Percentiles rank a stretch among this genome's conserved stretches.
Conservation (phyloP, 1,140 invertebrate genomes). For the Aphelenchoides fujianensis region DNA sequence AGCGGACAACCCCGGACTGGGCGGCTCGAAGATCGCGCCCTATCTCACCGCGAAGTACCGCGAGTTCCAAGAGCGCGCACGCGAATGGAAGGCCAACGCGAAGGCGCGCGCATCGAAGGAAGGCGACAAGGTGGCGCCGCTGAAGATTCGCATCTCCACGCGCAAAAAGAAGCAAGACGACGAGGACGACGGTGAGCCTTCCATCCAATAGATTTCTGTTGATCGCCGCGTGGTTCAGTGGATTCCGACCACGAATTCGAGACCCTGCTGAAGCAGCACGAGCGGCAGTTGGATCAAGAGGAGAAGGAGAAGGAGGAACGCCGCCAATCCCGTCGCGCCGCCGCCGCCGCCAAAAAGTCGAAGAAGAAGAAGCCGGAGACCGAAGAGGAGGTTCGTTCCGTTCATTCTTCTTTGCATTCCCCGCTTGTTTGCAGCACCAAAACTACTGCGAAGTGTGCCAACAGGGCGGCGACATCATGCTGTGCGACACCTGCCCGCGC, state of each 20-base stretch:
- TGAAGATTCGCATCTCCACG: constrained; percentile 40
- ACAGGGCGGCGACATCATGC: constrained; percentile 98
- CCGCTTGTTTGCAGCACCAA: constrained; percentile 84
- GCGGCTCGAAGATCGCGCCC: constrained; percentile 32
- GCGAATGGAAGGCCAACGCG: constrained; percentile 26
- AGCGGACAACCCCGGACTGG: constrained; percentile 38
- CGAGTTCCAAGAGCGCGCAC: constrained; percentile 32
- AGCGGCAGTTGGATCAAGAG: neutral
- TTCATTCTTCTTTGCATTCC: no score
- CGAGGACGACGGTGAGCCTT: no score
- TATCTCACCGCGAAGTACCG: constrained; percentile 40
- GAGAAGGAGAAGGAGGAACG: constrained; percentile 32
- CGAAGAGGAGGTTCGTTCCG: no score
- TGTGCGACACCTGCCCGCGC: constrained; percentile 96
- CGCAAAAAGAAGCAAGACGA: constrained; percentile 44
- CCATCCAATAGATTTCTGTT: no score
- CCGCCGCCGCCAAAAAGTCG: constrained; percentile 25
- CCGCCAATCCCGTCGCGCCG: constrained; percentile 20
- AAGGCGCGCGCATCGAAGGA: constrained; percentile 11
- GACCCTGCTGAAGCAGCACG: neutral
- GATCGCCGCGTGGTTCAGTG: no score
- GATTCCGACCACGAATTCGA: constrained; percentile 4
- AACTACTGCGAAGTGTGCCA: constrained; percentile 99
- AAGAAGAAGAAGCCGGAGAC: constrained; percentile 24
- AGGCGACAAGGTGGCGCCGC: constrained; percentile 39